Evolutionary conservation across 2,113 vertebrate species (phyloP).

Genomic region (Myotis lucifugus): DNA sequence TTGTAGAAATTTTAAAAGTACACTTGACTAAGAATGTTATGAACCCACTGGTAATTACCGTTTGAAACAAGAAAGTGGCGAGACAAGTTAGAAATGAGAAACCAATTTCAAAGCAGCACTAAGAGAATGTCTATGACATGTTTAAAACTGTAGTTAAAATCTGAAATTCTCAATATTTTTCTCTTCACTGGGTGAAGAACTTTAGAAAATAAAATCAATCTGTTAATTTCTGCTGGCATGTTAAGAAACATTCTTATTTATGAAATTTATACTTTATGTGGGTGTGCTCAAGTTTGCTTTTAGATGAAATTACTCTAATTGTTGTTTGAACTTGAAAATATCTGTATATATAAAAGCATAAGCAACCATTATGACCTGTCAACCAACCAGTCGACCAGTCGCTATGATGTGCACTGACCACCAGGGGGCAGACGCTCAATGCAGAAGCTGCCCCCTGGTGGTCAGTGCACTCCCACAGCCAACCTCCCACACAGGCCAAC

Average conservation of each 20-base stretch:
- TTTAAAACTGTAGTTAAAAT: background rate
- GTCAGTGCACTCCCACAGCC: no score
- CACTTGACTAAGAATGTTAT: background rate
- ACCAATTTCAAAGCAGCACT: background rate
- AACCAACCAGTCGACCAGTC: no score
- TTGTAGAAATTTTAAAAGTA: background rate
- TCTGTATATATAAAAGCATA: no score
- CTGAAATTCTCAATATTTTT: background rate
- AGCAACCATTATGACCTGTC: no score
- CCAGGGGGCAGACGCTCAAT: no score
- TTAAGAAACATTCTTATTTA: background rate
- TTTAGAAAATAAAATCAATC: background rate
- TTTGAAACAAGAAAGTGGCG: background rate
- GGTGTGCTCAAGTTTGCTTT: background rate
- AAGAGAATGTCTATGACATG: background rate
- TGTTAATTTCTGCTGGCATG: background rate
- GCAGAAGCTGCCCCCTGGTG: no score
- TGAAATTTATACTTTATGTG: background rate
- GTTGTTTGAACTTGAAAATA: background rate
- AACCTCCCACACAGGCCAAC: no score
- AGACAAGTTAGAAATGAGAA: background rate
- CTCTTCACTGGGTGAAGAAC: background rate
- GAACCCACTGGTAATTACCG: background rate
- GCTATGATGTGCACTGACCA: no score
- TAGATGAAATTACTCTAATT: background rate